Evolutionary conservation across 2,888 invertebrate genomes (phyloP), one percentile per base, ranked within the genome.

Genomic region (Heteromurus nitidus): DNA sequence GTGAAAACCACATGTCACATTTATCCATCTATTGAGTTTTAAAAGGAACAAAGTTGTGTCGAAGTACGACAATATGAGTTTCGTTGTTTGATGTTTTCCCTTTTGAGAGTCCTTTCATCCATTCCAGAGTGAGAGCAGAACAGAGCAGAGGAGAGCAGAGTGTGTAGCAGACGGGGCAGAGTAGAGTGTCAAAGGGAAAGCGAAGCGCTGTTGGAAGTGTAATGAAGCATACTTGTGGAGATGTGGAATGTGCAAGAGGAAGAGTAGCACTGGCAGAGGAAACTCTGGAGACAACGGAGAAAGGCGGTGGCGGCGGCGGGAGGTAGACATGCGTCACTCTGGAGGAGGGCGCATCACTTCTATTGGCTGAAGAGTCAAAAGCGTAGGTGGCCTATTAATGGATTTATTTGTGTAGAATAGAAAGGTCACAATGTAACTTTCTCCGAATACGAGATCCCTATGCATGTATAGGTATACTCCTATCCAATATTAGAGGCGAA

Each of bases 341-440:
- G 80, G 74, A 83, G 84, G 85, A 82, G 84, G 85, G 76, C 69
- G 62, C 81, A 76, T 42, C 42, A 31, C 64, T 36, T 75, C 80
- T 65, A 85, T 85, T 85, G 85, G 85, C 65, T 84, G 69, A 62
- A 53, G 65, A 58, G 72, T 76, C 72, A 68, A 81, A 76, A 53
- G 85, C 84, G 85, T 85, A 82, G 85, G 85, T 83, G 84, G 85
- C 72, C 76, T 75, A 69, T 77, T 84, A 80, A 82, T 83, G 70
- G 65, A 80, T 82, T 82, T 81, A 74, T 60, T 74, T 69, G 68
- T 60, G 58, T 36, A 24, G 31, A 72, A 77, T 24, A 80, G n/a
- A 82, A 82, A 84, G 82, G 82, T 84, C 82, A 84, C 44, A 77
- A 30, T 31, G n/a, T 11, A 60, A 64, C 50, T 74, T 74, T 74